Conservation (phyloP, 2,888 invertebrate genomes). For the Therioaphis trifolii region DNA sequence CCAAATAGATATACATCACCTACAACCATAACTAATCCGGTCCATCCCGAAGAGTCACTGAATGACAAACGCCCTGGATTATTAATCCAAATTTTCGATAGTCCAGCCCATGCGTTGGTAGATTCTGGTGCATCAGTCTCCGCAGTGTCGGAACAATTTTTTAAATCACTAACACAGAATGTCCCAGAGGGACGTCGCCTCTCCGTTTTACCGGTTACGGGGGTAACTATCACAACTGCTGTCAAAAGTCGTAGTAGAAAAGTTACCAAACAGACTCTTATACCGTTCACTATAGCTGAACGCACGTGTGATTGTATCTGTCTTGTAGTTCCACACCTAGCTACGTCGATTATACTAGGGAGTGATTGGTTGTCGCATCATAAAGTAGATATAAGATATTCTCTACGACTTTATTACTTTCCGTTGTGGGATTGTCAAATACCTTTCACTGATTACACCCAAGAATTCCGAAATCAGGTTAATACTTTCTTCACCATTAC, state of each 20-base stretch:
- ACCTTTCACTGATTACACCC: neutral
- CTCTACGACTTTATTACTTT: neutral
- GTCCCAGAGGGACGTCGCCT: neutral
- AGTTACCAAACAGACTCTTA: neutral
- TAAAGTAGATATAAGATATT: neutral
- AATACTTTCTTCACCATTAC: no score
- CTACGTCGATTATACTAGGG: neutral
- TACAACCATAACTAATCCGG: neutral
- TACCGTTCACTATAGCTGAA: neutral
- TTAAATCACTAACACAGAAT: neutral
- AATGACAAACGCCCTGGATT: neutral
- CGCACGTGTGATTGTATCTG: neutral
- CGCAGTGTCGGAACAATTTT: neutral
- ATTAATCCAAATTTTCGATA: neutral
- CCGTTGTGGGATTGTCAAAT: neutral
- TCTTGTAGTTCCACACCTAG: neutral
- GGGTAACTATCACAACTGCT: conserved; percentile 5
- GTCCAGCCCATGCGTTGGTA: neutral
- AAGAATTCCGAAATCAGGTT: no score
- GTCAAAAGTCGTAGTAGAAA: no score
- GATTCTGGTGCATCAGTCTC: no score
- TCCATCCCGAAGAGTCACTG: neutral
- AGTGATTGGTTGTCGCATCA: neutral
- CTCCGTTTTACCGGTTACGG: neutral
- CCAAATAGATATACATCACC: neutral